These are phyloP conservation scores for Lontra canadensis DNA, from an alignment of 2,113 vertebrate species.

Conservation along the genomic window DNA sequence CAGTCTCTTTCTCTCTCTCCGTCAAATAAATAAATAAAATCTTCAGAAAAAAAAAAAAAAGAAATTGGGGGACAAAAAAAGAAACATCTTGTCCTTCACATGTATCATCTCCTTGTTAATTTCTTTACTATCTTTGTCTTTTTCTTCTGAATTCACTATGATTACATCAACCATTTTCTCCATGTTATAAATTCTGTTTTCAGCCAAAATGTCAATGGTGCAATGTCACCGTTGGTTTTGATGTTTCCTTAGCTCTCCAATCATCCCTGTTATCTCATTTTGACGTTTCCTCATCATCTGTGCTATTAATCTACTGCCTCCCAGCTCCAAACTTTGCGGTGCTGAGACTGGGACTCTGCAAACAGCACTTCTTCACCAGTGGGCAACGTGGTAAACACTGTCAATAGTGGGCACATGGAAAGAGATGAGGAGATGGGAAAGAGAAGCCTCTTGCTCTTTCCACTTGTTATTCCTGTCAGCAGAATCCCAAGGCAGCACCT, in stretches of 20 bases:
- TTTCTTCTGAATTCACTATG: neutral
- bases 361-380: neutral
- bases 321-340: neutral
- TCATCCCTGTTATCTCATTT: neutral
- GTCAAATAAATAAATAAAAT: no score
- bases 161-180: neutral
- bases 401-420: neutral
- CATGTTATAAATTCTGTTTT: neutral
- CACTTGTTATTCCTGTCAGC: neutral
- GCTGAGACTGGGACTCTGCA: neutral
- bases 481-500: neutral
- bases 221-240: neutral
- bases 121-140: neutral
- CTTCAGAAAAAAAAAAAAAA: no score
- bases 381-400: neutral
- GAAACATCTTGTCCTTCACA: neutral
- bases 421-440: neutral
- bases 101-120: neutral
- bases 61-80: neutral
- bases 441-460: neutral
- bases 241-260: neutral
- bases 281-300: neutral
- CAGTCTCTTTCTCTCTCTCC: no score
- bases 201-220: neutral
- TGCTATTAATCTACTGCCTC: neutral